These are phyloP conservation scores for Tanytarsus gracilentus DNA, from an alignment of 2,888 invertebrate genomes.

Conservation along the genomic window DNA sequence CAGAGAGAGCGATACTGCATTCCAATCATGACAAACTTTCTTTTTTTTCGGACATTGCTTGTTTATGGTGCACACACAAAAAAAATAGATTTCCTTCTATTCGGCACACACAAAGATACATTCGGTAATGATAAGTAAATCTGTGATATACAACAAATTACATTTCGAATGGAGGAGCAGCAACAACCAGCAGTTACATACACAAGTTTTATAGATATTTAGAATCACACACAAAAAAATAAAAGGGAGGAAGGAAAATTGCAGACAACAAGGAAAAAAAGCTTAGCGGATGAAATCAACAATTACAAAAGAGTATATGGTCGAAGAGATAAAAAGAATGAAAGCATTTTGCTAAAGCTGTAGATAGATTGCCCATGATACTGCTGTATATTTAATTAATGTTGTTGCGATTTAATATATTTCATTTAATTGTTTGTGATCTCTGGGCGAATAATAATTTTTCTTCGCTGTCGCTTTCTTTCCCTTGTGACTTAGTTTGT, in stretches of 20 bases:
- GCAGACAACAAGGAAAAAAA: too few species aligned
- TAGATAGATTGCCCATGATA: conserved; percentile 10
- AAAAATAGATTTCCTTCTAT: too few species aligned
- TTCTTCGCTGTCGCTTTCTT: conserved; percentile 5
- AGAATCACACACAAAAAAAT: neutral
- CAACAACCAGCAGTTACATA: neutral
- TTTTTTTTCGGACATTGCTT: too few species aligned
- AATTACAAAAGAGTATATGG: conserved; percentile 4
- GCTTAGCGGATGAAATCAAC: conserved; percentile 4
- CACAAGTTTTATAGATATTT: neutral
- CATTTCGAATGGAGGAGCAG: neutral
- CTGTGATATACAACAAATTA: conserved; percentile 12
- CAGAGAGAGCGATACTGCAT: too few species aligned
- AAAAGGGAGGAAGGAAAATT: neutral
- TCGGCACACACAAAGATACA: too few species aligned
- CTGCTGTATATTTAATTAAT: conserved; percentile 24
- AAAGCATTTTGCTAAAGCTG: neutral
- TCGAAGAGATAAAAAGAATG: neutral
- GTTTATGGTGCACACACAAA: too few species aligned
- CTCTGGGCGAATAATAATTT: conserved; percentile 21
- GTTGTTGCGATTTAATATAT: conserved; percentile 27
- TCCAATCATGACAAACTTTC: too few species aligned
- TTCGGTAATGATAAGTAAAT: conserved; percentile 13
- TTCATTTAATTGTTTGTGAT: conserved; percentile 28
- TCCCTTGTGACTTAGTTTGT: conserved; percentile 4